Evolutionary conservation across 2,113 vertebrate species (phyloP).

Genomic region (Enhydra lutris): DNA sequence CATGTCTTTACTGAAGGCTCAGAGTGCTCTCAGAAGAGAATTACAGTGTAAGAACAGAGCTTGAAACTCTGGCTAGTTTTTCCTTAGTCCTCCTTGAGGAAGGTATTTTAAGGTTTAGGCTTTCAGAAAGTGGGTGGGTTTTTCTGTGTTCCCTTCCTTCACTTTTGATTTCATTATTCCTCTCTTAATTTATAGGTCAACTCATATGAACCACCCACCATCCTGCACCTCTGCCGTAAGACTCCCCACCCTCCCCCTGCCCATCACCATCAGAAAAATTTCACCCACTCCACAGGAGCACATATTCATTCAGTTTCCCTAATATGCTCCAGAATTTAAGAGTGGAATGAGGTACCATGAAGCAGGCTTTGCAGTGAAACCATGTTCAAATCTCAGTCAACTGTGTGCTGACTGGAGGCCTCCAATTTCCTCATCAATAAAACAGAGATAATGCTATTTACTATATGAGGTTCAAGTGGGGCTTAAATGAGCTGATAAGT

Average conservation of each 20-base stretch:
- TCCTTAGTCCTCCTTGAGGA: background rate
- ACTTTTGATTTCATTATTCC: background rate
- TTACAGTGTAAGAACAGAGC: rapidly evolving
- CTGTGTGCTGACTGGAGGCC: background rate
- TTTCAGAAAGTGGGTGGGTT: background rate
- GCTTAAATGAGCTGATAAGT: background rate
- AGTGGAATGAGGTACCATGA: background rate
- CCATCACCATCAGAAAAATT: background rate
- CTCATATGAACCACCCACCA: background rate
- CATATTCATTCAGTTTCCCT: background rate
- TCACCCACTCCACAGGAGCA: background rate
- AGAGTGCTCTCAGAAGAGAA: background rate
- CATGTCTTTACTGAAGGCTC: background rate
- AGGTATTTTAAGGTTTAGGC: background rate
- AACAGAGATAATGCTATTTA: background rate
- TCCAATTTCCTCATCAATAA: background rate
- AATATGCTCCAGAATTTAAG: background rate
- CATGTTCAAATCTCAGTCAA: background rate
- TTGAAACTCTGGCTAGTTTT: background rate
- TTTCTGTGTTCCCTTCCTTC: background rate
- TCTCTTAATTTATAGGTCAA: background rate
- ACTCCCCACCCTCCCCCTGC: background rate
- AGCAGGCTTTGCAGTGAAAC: rapidly evolving
- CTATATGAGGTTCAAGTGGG: background rate
- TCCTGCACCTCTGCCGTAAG: background rate